phyloP scores from a whole-genome alignment of 2,113 vertebrate genomes.

The Daphoenositta chrysoptera region DNA sequence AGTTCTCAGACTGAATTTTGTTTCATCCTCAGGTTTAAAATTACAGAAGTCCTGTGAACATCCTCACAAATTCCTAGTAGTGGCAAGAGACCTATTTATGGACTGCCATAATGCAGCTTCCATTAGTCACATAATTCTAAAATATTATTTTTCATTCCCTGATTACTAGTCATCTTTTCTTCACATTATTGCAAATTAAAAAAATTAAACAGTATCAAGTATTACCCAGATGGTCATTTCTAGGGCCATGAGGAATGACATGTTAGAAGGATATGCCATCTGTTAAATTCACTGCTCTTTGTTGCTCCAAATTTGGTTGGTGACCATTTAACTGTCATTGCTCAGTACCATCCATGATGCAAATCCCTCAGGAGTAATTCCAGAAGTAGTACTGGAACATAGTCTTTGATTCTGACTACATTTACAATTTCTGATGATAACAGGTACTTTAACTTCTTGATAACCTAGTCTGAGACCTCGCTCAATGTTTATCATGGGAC shows the following conservation, averaged over 20 bases:
- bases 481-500: background rate
- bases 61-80: background rate
- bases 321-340: background rate
- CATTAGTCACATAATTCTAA: background rate
- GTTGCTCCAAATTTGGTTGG: background rate
- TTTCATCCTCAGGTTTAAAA: background rate
- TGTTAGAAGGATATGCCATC: background rate
- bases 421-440: background rate
- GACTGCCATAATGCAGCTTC: background rate
- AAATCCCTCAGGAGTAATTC: background rate
- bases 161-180: background rate
- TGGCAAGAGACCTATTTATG: background rate
- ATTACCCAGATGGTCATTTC: background rate
- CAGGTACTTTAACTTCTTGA: background rate
- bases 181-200: background rate
- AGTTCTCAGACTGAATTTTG: background rate
- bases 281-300: background rate
- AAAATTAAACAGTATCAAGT: background rate
- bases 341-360: background rate
- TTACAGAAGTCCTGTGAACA: background rate
- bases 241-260: background rate
- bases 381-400: background rate
- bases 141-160: background rate
- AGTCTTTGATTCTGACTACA: background rate
- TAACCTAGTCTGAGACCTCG: background rate